These are phyloP conservation scores for Grammomys surdaster DNA, from an alignment of 2,113 vertebrate genomes.

Conservation along the genomic window DNA sequence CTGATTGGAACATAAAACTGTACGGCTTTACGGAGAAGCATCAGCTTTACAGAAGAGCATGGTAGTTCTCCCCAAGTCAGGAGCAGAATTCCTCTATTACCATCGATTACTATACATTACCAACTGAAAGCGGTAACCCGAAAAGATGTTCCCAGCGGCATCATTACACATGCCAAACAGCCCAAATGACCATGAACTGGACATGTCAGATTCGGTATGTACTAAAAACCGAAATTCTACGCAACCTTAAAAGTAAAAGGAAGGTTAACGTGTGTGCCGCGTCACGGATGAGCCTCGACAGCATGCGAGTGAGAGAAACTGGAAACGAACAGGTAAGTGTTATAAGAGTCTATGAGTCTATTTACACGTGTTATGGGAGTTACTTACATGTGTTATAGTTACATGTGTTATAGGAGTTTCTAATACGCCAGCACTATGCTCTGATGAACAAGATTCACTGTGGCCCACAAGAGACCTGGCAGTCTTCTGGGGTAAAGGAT, in stretches of 20 bases:
- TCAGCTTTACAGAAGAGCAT: not conserved
- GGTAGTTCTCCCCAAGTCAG: not conserved
- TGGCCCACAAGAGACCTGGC: not conserved
- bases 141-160: not conserved
- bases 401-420: not conserved
- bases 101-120: not conserved
- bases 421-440: not conserved
- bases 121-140: conserved; percentile 47
- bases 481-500: not conserved
- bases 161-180: conserved; percentile 30
- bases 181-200: not conserved
- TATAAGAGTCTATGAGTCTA: no score
- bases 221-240: not conserved
- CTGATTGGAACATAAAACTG: not conserved
- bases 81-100: not conserved
- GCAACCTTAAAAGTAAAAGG: conserved; percentile 11
- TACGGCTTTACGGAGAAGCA: not conserved
- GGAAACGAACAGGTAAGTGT: not conserved
- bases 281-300: not conserved
- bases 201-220: not conserved
- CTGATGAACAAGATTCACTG: not conserved
- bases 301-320: not conserved
- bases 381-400: no score
- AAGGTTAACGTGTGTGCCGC: not conserved
- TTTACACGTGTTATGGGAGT: no score